These are phyloP conservation scores for Drosophila bocqueti DNA, from an alignment of 1,140 invertebrate species.

Conservation along the genomic window DNA sequence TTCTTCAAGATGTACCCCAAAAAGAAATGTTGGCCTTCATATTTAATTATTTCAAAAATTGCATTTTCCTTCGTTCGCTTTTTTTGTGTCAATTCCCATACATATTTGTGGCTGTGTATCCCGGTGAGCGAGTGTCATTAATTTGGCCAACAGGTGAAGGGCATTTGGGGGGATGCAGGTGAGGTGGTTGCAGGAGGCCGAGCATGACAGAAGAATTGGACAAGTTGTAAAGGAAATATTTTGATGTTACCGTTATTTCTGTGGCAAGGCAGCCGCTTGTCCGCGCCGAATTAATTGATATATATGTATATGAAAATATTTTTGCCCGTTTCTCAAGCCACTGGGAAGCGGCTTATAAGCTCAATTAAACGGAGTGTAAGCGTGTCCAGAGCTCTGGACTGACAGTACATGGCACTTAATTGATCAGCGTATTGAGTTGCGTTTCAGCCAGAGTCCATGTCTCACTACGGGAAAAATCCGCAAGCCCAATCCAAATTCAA, in stretches of 20 bases:
- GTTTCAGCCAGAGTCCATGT: conserved; percentile 33
- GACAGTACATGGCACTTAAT: conserved; percentile 75
- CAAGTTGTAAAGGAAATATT: conserved; percentile 76
- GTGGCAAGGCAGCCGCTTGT: conserved; percentile 45
- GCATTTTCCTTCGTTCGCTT: conserved; percentile 57
- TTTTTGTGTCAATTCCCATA: conserved; percentile 46
- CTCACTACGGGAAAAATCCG: conserved; percentile 1
- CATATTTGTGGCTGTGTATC: conserved; percentile 7
- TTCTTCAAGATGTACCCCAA: conserved; percentile 33
- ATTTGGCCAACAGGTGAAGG: conserved; percentile 61
- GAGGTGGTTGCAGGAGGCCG: conserved; percentile 36
- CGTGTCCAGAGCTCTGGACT: conserved; percentile 35
- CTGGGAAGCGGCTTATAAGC: conserved; percentile 65
- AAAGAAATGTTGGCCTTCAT: conserved; percentile 60
- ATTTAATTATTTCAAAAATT: conserved; percentile 80
- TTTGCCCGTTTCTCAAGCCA: conserved; percentile 36
- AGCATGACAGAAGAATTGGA: conserved; percentile 68
- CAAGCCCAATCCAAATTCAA: conserved; percentile 33
- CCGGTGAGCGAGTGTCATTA: conserved; percentile 68
- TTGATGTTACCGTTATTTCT: conserved; percentile 77
- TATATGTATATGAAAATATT: conserved; percentile 58
- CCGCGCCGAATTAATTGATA: conserved; percentile 67
- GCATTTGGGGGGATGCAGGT: neutral
- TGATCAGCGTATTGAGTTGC: conserved; percentile 53
- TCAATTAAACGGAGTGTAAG: conserved; percentile 73